These are phyloP conservation scores for Cremastinae sp. DNA, from an alignment of 2,888 invertebrate species.

Conservation along the genomic window DNA sequence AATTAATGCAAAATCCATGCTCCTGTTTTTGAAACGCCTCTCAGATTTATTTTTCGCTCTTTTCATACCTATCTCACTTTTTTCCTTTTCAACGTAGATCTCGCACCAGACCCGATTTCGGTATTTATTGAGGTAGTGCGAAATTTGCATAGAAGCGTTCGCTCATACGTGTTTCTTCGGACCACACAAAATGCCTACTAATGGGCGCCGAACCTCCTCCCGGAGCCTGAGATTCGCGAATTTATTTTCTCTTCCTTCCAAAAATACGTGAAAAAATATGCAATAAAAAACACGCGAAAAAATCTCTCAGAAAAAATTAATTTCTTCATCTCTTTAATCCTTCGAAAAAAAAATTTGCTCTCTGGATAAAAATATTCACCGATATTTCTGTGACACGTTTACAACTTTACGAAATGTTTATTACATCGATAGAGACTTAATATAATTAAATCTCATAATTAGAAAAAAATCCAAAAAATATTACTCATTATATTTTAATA, in stretches of 20 bases:
- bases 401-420: too few species aligned
- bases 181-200: conserved; percentile 80
- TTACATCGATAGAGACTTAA: too few species aligned
- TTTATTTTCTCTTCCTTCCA: conserved; percentile 67
- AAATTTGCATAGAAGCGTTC: conserved; percentile 78
- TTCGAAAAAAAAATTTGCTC: too few species aligned
- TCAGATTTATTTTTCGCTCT: conserved; percentile 24
- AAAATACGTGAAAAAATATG: conserved; percentile 2
- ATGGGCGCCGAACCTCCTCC: conserved; percentile 69
- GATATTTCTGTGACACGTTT: too few species aligned
- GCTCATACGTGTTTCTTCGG: conserved; percentile 69
- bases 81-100: conserved; percentile 16
- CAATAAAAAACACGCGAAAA: too few species aligned
- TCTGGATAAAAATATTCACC: too few species aligned
- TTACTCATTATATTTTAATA: too few species aligned
- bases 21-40: conserved; percentile 51
- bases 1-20: conserved; percentile 74
- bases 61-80: conserved; percentile 18
- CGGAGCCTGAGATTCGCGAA: conserved; percentile 67
- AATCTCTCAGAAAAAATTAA: too few species aligned
- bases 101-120: conserved; percentile 66
- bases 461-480: too few species aligned
- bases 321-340: too few species aligned
- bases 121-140: conserved; percentile 78
- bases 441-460: too few species aligned